A percentile compares a stretch with the other conserved stretches of the same genome.
Evolutionary conservation across 2,888 invertebrate species (phyloP).

Genomic region (Phaedon cochleariae): DNA sequence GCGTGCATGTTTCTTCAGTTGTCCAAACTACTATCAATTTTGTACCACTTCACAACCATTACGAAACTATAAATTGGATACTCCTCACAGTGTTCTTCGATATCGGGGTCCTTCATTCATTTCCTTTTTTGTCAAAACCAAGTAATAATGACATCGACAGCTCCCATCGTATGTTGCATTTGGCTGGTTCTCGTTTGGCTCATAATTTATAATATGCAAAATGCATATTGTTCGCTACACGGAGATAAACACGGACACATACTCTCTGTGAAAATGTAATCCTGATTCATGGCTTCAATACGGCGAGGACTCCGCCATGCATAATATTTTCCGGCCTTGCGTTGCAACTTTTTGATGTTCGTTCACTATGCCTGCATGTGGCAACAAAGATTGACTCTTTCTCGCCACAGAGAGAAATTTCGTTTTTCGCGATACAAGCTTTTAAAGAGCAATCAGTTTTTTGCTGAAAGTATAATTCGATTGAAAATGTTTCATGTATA

Average conservation of each 20-base stretch:
- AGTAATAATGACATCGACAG: no score
- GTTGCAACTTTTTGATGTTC: background rate
- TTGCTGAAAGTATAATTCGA: no score
- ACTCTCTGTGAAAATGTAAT: slow-evolving; percentile 40
- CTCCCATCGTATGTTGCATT: no score
- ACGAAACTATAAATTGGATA: no score
- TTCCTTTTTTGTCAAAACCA: no score
- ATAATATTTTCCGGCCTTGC: slow-evolving; percentile 12
- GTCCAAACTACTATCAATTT: no score
- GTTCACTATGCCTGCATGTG: background rate
- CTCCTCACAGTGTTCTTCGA: no score
- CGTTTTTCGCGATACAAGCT: background rate
- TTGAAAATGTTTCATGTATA: no score
- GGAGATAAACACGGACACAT: slow-evolving; percentile 43
- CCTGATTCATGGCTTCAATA: slow-evolving; percentile 39
- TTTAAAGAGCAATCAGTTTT: background rate
- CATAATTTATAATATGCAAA: slow-evolving; percentile 52
- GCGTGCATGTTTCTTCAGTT: no score
- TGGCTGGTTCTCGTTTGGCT: slow-evolving; percentile 28
- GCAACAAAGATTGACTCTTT: slow-evolving; percentile 27
- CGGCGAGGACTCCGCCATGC: slow-evolving; percentile 15
- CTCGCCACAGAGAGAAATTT: slow-evolving; percentile 18
- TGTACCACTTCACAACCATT: no score
- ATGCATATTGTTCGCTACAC: slow-evolving; percentile 48
- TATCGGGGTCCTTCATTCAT: no score